Conservation (phyloP, 1,140 invertebrate species). For the Patella vulgata region DNA sequence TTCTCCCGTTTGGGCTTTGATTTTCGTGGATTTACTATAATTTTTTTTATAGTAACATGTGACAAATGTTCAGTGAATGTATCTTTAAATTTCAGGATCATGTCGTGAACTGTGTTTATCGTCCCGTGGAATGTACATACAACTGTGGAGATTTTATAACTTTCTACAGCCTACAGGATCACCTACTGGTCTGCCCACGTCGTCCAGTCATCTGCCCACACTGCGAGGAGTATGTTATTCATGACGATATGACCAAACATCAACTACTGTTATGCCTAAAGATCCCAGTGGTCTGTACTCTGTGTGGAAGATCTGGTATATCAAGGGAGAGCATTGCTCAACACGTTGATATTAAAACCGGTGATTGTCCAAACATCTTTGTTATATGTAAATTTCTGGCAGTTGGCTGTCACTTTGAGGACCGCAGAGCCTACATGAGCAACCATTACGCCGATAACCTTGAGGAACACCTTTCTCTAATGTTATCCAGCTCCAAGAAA, state of each 20-base stretch:
- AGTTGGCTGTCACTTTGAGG: constrained; percentile 35
- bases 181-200: constrained; percentile 46
- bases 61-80: not conserved
- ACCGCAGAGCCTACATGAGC: constrained; percentile 22
- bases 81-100: constrained; percentile 21
- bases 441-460: constrained; percentile 22
- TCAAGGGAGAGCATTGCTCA: constrained; percentile 23
- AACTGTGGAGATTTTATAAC: constrained; percentile 40
- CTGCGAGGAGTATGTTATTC: constrained; percentile 42
- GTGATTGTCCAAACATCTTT: constrained; percentile 30
- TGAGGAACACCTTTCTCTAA: constrained; percentile 21
- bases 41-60: too few species aligned
- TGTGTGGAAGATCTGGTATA: constrained; percentile 36
- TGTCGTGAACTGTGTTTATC: constrained; percentile 18
- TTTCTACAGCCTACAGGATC: constrained; percentile 38
- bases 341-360: constrained; percentile 30
- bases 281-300: constrained; percentile 35
- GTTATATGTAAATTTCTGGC: constrained; percentile 26
- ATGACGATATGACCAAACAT: constrained; percentile 28
- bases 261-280: constrained; percentile 36
- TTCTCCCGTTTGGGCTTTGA: too few species aligned
- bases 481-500: not conserved
- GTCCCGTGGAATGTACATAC: constrained; percentile 42
- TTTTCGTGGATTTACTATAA: too few species aligned
- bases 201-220: constrained; percentile 49